Evolutionary conservation across 2,888 invertebrate species (phyloP), one percentile per base, ranked within the genome.

Genomic region (Craniophora ligustri): DNA sequence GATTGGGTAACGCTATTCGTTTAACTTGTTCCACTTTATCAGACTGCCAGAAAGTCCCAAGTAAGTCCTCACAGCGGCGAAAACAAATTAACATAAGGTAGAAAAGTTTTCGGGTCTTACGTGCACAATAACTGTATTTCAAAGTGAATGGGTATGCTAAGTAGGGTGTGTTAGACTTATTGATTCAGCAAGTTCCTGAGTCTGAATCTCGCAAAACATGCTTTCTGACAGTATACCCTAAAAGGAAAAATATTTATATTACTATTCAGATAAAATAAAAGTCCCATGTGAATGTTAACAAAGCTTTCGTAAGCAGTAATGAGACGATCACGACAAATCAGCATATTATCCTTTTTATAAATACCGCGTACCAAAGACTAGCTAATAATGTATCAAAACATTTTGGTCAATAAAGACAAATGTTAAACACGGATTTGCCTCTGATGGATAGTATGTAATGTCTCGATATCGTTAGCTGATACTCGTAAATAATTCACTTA

Each of bases 81-180:
- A 72, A 79, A 71, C 69, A 73, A 74, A 79, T 75, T 72, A 71
- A 60, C 71, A 69, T 72, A 72, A 69, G 70, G 57, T 66, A 53
- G 42, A 38, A 67, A 78, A 69, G 55, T 71, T 74, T 61, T 51
- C n/a, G 49, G 46, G 51, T 63, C 66, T 60, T 58, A 49, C 44
- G 63, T 42, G 53, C 42, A 56, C 65, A 66, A 68, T 73, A 65
- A 62, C 67, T 66, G 60, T 78, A 75, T 63, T 62, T 76, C 62
- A 67, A 61, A 44, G 49, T 51, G 41, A 68, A 67, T 59, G 63
- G 63, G 35, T 69, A 71, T 71, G 72, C 62, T 68, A 67, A 74
- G 63, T 61, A 61, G 62, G 63, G 61, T 51, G 36, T 60, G 50
- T 65, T 60, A 53, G 39, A 60, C 40, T 48, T 55, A 54, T 68